A percentile compares a stretch with the other conserved stretches of the same genome.
Conservation (phyloP, 2,888 invertebrate genomes). For the Luperina nickerlii region DNA sequence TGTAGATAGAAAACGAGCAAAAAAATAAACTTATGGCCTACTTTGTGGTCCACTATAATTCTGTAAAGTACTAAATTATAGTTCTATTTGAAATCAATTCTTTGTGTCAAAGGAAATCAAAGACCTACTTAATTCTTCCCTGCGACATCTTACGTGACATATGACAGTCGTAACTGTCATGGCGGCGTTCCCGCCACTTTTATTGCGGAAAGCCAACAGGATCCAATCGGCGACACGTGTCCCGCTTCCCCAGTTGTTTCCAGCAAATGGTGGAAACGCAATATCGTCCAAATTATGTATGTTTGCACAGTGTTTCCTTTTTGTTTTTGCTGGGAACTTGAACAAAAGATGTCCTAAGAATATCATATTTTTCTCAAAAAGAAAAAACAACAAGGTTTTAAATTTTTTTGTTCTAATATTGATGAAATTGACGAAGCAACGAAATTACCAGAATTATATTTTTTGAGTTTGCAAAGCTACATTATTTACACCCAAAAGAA, state of each 20-base stretch:
- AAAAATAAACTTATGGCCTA: not conserved
- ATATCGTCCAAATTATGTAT: constrained; percentile 62
- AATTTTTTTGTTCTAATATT: not conserved
- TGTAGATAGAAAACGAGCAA: not conserved
- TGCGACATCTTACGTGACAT: constrained; percentile 9
- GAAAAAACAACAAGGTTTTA: not conserved
- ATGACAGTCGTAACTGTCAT: constrained; percentile 48
- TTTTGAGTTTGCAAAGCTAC: not conserved
- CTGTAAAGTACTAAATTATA: not conserved
- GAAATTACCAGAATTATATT: not conserved
- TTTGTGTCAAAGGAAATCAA: constrained; percentile 26
- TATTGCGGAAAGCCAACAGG: constrained; percentile 50
- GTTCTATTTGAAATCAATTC: not conserved
- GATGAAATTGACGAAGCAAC: too few relatives aligned
- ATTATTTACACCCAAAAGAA: not conserved
- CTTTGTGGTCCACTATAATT: not conserved
- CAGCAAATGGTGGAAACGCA: constrained; percentile 42
- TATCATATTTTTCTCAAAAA: not conserved
- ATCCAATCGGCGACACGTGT: constrained; percentile 54
- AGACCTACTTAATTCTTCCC: constrained; percentile 14
- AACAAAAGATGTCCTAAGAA: constrained; percentile 5
- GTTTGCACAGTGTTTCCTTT: constrained; percentile 41
- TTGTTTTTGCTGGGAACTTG: constrained; percentile 16
- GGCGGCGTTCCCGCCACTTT: constrained; percentile 43
- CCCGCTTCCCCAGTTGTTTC: constrained; percentile 35